A percentile compares a stretch with the other conserved stretches of the same genome.
Evolutionary conservation across 2,113 vertebrate genomes (phyloP).

Genomic region (Pelvicachromis taeniatus): DNA sequence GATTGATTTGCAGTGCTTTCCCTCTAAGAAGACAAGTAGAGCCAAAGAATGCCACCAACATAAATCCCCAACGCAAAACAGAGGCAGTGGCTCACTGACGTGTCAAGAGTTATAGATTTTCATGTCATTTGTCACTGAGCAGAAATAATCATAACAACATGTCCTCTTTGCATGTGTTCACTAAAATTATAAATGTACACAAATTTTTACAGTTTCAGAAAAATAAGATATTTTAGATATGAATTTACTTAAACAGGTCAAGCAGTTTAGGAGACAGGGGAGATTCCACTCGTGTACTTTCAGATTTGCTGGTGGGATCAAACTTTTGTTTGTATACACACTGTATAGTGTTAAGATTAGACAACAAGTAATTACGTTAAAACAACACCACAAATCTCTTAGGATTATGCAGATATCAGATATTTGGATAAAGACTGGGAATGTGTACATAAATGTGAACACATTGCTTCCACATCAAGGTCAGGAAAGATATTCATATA

Average conservation of each 20-base stretch:
- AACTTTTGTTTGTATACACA: not conserved
- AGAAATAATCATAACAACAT: not conserved
- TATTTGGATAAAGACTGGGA: not conserved
- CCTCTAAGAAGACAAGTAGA: not conserved
- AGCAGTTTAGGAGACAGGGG: not conserved
- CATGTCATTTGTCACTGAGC: not conserved
- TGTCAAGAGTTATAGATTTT: not conserved
- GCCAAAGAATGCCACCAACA: not conserved
- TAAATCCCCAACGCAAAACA: not conserved
- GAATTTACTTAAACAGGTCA: not conserved
- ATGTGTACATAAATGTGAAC: not conserved
- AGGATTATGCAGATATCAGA: not conserved
- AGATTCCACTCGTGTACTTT: not conserved
- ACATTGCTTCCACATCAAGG: not conserved
- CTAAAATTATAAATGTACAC: not conserved
- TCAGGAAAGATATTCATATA: not conserved
- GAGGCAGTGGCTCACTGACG: not conserved
- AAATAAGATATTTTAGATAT: not conserved
- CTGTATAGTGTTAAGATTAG: not conserved
- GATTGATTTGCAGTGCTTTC: not conserved
- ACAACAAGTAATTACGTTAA: not conserved
- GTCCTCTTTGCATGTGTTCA: not conserved
- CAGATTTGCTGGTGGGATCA: not conserved
- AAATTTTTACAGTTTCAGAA: not conserved
- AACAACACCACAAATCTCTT: not conserved